Evolutionary conservation across 2,113 vertebrate species (phyloP), one percentile per base, ranked within the genome.

Genomic region (Lutjanus erythropterus): DNA sequence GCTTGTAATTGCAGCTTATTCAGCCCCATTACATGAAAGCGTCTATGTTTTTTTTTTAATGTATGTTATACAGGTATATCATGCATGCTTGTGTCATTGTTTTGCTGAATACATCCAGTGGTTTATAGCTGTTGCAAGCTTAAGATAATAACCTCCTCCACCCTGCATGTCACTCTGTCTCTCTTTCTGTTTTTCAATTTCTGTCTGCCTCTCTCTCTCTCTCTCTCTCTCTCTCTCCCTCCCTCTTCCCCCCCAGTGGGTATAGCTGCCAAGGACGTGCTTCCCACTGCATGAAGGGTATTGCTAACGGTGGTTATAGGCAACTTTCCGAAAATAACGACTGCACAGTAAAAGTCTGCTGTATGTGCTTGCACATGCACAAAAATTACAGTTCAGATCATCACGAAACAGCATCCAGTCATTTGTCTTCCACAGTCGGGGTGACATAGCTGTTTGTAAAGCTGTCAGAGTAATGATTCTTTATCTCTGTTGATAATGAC

Each of bases 401-500:
- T 84, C 56, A 64, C 18, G 4, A 33, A 73, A 69, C 31, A 21
- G 25, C 71, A 47, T 23, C 44, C 59, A 18, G 18, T 81, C 84
- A 76, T 92, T 83, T 62, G 62, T 93, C 75, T 85, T 93, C 71
- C 80, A 72, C 75, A 65, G 62, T 75, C 18, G 18, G 31, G 41
- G 50, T 75, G 75, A 66, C 84, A 81, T 42, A 61, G 65, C 76
- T 85, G 77, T 92, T 92, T 91, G 89, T 87, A 80, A 86, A 89
- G 83, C 91, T 93, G 91, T 92, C 91, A 86, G 47, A 67, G 72
- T 87, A 87, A 93, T 74, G 78, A 88, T 91, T 83, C 66, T 91
- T 90, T 86, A 88, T 90, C 71, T 78, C 79, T 67, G 46, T 59
- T 75, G 81, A 90, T 92, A 86, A 91, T 91, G 81, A 86, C 83